Evolutionary conservation across 2,113 vertebrate species (phyloP), one percentile per base, ranked within the genome.

Genomic region (Spermophilus dauricus): DNA sequence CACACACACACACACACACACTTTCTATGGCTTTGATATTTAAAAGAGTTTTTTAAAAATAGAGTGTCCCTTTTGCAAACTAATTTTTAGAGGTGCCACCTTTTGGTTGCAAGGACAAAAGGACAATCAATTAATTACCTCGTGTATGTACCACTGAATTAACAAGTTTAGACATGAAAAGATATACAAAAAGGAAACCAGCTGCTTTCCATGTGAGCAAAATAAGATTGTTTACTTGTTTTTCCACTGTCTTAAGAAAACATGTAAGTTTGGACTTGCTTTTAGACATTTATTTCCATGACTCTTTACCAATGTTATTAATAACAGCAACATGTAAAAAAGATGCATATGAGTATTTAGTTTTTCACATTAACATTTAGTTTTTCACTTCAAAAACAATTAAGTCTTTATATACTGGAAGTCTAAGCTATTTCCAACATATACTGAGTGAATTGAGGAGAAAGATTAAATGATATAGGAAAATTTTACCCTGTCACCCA

Each of bases 391-490:
- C 76, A 96, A 65, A 69, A 97, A 94, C 98, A 98, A 97, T 96
- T 96, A 97, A 95, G 56, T 1, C 22, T 83, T 51, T 67, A 6
- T 89, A 32, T 92, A 82, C 63, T 72, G 26, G 63, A 95, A 95
- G 63, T 96, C 63, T 72, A 65, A 98, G 96, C 53, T 95, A 92
- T 96, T 97, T 98, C 86, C 89, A 98, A 83, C 97, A 96, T 86
- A 70, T 72, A 92, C 80, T 92, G 70, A 97, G 87, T 97, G 86
- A 90, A 92, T 75, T 86, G 81, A 97, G 93, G 51, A 95, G 89
- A 98, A 97, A 97, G 96, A 98, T 98, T 96, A 86, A 98, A 98
- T 98, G 95, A 97, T 97, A 96, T 98, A 90, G 95, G 77, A 98
- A 98, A 98, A 98, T 97, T 97, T 98, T 98, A 77, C 81, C 80